These are phyloP conservation scores for Plemyria rubiginata DNA, from an alignment of 2,888 invertebrate species.

Conservation along the genomic window DNA sequence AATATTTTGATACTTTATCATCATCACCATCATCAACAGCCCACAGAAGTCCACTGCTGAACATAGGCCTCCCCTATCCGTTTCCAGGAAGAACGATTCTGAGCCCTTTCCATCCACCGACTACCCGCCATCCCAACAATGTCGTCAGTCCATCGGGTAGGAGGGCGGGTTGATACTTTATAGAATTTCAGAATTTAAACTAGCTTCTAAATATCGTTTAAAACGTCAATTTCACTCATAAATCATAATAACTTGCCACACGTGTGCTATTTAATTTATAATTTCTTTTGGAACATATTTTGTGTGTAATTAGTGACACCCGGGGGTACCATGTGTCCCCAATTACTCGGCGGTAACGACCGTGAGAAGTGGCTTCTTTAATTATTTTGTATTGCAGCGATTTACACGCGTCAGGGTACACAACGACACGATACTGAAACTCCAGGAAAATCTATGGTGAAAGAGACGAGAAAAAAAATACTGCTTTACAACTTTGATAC, in stretches of 20 bases:
- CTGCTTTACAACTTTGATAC: no score
- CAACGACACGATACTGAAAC: background rate
- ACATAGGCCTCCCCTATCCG: no score
- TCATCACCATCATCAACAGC: no score
- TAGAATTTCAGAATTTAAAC: constrained; percentile 24
- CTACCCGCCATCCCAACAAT: no score
- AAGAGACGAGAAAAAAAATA: no score
- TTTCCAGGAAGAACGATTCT: no score
- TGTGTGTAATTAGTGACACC: constrained; percentile 64
- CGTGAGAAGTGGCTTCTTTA: constrained; percentile 57
- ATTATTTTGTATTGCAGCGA: constrained; percentile 29
- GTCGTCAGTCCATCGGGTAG: no score
- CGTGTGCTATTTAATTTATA: constrained; percentile 64
- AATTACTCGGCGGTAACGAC: constrained; percentile 64
- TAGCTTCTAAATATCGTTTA: constrained; percentile 39
- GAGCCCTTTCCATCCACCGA: no score
- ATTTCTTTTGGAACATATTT: constrained; percentile 64
- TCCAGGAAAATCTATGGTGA: no score
- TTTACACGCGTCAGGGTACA: constrained; percentile 1
- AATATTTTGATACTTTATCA: no score
- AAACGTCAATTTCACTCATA: constrained; percentile 45
- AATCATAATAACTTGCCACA: constrained; percentile 65
- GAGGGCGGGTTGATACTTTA: no score
- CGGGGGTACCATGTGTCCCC: constrained; percentile 61
- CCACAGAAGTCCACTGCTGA: no score